Percentiles rank a stretch among this genome's conserved stretches.
phyloP scores from a whole-genome alignment of 2,113 vertebrate genomes.

The Vidua chalybeata region DNA sequence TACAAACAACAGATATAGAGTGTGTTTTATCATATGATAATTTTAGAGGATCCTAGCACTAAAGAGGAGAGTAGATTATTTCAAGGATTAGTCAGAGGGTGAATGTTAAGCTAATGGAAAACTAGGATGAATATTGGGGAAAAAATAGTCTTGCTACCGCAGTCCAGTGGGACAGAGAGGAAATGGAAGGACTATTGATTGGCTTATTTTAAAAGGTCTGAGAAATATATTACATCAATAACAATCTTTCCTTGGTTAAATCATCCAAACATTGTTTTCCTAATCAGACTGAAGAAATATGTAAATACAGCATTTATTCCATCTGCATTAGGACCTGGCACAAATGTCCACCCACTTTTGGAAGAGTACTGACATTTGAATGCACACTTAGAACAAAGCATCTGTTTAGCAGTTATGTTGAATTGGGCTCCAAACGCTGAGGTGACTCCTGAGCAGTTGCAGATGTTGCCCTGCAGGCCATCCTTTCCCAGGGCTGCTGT shows the following conservation, averaged over 20 bases:
- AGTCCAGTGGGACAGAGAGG: neutral
- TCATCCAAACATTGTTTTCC: neutral
- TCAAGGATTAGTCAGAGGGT: neutral
- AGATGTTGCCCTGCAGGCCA: neutral
- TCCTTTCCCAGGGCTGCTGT: rapidly evolving
- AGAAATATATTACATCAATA: neutral
- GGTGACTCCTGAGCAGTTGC: neutral
- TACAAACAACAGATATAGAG: neutral
- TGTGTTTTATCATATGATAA: neutral
- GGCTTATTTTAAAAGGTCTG: neutral
- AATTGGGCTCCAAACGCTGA: neutral
- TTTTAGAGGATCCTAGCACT: neutral
- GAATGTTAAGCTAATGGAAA: neutral
- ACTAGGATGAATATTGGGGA: neutral
- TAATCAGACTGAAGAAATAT: neutral
- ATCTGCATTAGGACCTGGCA: neutral
- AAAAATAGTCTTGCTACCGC: neutral
- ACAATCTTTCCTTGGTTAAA: neutral
- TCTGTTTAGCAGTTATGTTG: neutral
- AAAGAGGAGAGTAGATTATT: neutral
- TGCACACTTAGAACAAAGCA: neutral
- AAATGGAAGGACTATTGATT: neutral
- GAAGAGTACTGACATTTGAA: neutral
- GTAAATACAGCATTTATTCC: neutral
- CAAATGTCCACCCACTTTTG: neutral